phyloP scores from a whole-genome alignment of 2,888 invertebrate species.

The Yponomeuta cagnagella region DNA sequence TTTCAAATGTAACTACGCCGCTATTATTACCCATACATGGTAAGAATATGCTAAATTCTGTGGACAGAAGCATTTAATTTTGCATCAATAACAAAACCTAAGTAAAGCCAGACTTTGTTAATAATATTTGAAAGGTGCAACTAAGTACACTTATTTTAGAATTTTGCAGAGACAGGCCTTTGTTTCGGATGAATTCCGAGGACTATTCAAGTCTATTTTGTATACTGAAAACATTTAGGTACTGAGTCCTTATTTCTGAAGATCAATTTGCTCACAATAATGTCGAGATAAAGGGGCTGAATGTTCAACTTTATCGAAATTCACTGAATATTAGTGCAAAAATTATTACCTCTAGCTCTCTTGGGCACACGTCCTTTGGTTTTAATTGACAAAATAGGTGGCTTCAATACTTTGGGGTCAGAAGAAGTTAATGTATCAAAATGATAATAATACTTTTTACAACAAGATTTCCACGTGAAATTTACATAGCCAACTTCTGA shows the following conservation, averaged over 20 bases:
- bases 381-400: conserved; percentile 92
- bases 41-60: conserved; percentile 91
- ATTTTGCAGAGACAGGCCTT: background rate
- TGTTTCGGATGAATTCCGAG: too few relatives aligned
- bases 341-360: conserved; percentile 84
- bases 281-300: too few relatives aligned
- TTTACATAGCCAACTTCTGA: conserved; percentile 93
- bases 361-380: conserved; percentile 90
- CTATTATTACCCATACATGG: conserved; percentile 92
- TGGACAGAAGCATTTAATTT: conserved; percentile 27
- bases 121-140: background rate
- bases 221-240: too few relatives aligned
- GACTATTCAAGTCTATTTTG: too few relatives aligned
- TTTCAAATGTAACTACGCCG: conserved; percentile 90
- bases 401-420: conserved; percentile 87
- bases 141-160: background rate
- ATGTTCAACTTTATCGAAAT: background rate
- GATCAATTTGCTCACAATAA: too few relatives aligned
- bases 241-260: too few relatives aligned
- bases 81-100: too few relatives aligned
- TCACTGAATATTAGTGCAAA: background rate
- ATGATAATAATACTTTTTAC: conserved; percentile 88
- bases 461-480: conserved; percentile 92
- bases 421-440: conserved; percentile 91
- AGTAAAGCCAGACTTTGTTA: too few relatives aligned